phyloP scores from a whole-genome alignment of 64 coral and sea anemone species.

The Catalaphyllia jardinei region DNA sequence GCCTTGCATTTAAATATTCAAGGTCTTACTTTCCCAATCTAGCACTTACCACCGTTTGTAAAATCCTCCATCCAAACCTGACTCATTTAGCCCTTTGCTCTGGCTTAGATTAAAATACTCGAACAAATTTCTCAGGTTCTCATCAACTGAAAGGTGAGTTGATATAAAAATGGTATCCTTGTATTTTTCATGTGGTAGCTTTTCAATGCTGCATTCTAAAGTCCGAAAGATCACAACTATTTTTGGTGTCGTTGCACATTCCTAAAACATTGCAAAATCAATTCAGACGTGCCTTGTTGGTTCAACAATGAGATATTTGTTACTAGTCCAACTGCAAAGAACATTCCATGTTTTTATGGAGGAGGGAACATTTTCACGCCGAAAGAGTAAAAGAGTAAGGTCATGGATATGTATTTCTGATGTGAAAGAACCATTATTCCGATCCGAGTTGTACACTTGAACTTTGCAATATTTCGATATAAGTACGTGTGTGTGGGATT shows the following conservation, averaged over 20 bases:
- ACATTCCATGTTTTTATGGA: not conserved
- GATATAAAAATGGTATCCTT: not conserved
- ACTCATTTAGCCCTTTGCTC: not conserved
- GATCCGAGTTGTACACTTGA: no score
- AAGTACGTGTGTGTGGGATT: no score
- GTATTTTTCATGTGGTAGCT: not conserved
- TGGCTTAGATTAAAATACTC: not conserved
- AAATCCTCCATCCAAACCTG: not conserved
- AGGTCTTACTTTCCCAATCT: not conserved
- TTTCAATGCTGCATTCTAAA: constrained; percentile 6
- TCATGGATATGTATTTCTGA: no score
- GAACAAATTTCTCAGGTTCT: not conserved
- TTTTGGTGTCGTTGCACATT: constrained; percentile 19
- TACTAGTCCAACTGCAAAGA: not conserved
- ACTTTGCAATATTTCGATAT: no score
- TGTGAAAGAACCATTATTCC: no score
- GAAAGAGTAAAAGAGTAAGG: no score
- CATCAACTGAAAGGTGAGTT: not conserved
- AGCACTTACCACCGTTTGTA: no score
- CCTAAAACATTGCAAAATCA: constrained; percentile 7
- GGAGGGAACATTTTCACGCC: not conserved
- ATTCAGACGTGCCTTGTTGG: not conserved
- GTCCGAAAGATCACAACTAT: constrained; percentile 45
- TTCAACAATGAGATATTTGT: not conserved
- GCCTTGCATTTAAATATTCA: constrained; percentile 8